Evolutionary conservation across 2,797 vertebrate genomes (phyloP).

Genomic region (Gymnoscopelus microlampas): DNA sequence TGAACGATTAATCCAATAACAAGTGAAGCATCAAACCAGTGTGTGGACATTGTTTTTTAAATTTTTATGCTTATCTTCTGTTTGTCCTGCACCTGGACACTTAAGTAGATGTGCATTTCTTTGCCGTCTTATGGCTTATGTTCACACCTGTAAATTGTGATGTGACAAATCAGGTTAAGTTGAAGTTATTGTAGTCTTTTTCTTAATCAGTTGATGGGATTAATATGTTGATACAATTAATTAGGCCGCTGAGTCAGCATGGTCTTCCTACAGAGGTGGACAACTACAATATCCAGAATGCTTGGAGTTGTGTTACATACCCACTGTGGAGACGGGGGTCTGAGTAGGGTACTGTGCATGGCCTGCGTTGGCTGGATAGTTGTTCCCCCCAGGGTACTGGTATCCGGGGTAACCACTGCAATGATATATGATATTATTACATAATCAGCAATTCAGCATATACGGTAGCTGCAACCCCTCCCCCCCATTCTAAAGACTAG

Average conservation of each 20-base stretch:
- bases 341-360: conserved; percentile 89
- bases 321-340: conserved; percentile 89
- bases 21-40: too few relatives aligned
- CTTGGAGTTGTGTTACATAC: conserved; percentile 79
- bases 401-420: conserved; percentile 89
- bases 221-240: background rate
- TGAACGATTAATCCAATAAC: too few relatives aligned
- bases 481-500: background rate
- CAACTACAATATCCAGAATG: conserved; percentile 18
- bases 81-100: too few relatives aligned
- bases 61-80: too few relatives aligned
- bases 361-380: conserved; percentile 89
- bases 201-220: background rate
- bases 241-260: background rate
- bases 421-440: conserved; percentile 14
- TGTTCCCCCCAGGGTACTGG: conserved; percentile 87
- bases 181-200: too few relatives aligned
- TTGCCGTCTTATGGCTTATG: too few relatives aligned
- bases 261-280: background rate
- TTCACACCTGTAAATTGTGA: too few relatives aligned
- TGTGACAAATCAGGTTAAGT: too few relatives aligned
- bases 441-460: conserved; percentile 15
- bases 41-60: too few relatives aligned
- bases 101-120: too few relatives aligned
- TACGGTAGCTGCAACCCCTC: background rate